These are phyloP conservation scores for Clanis bilineata DNA, from an alignment of 2,888 invertebrate species.

Conservation along the genomic window DNA sequence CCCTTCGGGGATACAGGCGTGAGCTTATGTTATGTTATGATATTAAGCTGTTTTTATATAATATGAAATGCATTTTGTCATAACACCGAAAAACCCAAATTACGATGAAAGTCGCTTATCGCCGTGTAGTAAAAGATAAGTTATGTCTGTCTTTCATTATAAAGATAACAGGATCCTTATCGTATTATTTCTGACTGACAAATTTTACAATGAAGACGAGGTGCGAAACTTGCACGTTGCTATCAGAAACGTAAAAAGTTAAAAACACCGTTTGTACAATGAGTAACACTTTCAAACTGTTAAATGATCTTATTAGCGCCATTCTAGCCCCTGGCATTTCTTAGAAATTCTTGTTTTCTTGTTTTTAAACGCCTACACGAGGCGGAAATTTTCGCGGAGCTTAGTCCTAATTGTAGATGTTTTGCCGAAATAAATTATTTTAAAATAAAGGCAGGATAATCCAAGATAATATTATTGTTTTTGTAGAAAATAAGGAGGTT, in stretches of 20 bases:
- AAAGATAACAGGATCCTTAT: not conserved
- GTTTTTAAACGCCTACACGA: not conserved
- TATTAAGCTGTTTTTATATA: too few relatives aligned
- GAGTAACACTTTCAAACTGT: constrained; percentile 12
- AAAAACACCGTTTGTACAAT: not conserved
- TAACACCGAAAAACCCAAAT: not conserved
- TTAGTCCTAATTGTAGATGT: not conserved
- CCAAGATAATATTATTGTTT: too few relatives aligned
- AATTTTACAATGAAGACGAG: not conserved
- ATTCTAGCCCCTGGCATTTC: not conserved
- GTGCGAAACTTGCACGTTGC: not conserved
- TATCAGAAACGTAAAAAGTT: not conserved
- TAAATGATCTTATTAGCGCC: constrained; percentile 3
- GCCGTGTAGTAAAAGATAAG: not conserved
- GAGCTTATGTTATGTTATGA: too few relatives aligned
- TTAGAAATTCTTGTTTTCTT: constrained; percentile 1
- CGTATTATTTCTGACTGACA: not conserved
- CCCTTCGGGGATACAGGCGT: too few relatives aligned
- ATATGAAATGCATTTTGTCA: not conserved
- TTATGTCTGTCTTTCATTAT: not conserved
- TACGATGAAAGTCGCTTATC: not conserved
- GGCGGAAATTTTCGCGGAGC: not conserved
- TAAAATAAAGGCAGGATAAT: not conserved
- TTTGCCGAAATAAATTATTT: not conserved
- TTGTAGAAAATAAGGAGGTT: not conserved